Evolutionary conservation across 2,113 vertebrate genomes (phyloP).

Genomic region (Bos taurus): DNA sequence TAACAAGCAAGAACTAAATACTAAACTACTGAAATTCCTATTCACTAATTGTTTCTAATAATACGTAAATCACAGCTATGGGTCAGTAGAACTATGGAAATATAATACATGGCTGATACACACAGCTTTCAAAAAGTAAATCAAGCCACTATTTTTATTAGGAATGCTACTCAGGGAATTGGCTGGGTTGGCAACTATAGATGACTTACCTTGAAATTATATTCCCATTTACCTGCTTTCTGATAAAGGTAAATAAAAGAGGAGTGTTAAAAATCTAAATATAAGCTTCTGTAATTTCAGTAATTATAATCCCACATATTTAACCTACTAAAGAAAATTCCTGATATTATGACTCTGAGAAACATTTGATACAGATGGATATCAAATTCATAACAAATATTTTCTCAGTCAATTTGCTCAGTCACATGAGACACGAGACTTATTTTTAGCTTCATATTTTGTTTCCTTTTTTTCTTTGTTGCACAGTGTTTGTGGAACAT

Average conservation of each 20-base stretch:
- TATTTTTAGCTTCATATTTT: conserved; percentile 68
- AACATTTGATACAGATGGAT: background rate
- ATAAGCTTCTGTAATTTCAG: background rate
- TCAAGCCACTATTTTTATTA: background rate
- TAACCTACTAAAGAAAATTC: background rate
- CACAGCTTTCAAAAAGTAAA: background rate
- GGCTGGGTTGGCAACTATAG: background rate
- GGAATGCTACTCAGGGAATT: background rate
- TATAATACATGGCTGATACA: background rate
- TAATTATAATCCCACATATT: background rate
- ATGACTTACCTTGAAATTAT: conserved; percentile 95
- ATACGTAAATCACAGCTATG: background rate
- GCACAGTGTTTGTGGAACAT: conserved; percentile 58
- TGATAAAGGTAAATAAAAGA: conserved; percentile 74
- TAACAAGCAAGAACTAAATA: background rate
- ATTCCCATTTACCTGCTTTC: conserved; percentile 96
- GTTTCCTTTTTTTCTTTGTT: conserved; percentile 35
- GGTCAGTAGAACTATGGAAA: background rate
- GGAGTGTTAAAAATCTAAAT: conserved; percentile 41
- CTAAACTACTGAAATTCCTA: background rate
- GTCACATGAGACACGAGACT: conserved; percentile 47
- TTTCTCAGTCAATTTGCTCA: conserved; percentile 49
- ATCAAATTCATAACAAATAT: conserved; percentile 23
- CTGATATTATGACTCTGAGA: background rate
- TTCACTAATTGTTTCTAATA: background rate